Percentiles rank a stretch among this genome's conserved stretches.
Evolutionary conservation across 2,888 invertebrate species (phyloP).

Genomic region (Rhagonycha fulva): DNA sequence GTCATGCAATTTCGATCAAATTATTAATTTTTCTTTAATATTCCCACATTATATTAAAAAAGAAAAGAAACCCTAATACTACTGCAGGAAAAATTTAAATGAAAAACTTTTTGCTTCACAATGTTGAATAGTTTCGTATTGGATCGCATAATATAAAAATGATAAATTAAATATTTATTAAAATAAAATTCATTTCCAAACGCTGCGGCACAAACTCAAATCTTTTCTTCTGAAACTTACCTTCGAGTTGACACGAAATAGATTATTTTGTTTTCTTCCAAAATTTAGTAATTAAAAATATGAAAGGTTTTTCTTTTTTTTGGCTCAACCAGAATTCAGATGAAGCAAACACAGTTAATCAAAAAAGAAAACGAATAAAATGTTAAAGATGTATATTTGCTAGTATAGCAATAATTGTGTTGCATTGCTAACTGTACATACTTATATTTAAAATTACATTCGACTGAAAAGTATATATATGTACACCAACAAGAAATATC

Average conservation of each 20-base stretch:
- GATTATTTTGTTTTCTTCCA: not conserved
- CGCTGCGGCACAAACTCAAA: not conserved
- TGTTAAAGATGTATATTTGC: conserved; percentile 50
- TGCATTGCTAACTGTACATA: conserved; percentile 50
- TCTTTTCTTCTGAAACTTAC: not conserved
- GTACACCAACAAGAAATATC: conserved; percentile 50
- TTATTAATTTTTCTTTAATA: not conserved
- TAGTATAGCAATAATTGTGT: conserved; percentile 50
- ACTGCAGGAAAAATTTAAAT: not conserved
- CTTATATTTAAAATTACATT: conserved; percentile 48
- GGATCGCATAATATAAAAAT: not conserved
- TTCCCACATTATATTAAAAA: not conserved
- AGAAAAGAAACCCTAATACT: not conserved
- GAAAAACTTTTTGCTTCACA: not conserved
- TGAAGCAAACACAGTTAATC: not conserved
- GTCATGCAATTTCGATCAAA: not conserved
- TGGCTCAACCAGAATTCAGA: not conserved
- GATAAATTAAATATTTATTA: conserved; percentile 3
- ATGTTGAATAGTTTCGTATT: not conserved
- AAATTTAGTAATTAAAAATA: not conserved
- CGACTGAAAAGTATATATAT: conserved; percentile 48
- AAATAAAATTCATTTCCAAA: not conserved
- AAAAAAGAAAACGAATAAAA: conserved; percentile 16
- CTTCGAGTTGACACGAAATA: not conserved
- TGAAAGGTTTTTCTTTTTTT: not conserved